These are phyloP conservation scores for Apodemia duryi DNA, from an alignment of 2,888 invertebrate species.

Conservation along the genomic window DNA sequence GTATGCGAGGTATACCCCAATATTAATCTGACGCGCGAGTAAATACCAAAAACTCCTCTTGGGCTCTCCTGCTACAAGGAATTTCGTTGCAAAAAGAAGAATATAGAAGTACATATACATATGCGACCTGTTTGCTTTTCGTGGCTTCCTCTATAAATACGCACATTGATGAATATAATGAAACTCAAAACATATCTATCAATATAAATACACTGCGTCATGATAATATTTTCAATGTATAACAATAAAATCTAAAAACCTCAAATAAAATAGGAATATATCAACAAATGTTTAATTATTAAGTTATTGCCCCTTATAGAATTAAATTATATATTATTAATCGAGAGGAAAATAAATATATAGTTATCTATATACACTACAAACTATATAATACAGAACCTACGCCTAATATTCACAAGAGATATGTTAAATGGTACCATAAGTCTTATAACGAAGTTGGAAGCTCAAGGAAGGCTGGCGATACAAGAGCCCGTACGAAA, in stretches of 20 bases:
- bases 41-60: too few species aligned
- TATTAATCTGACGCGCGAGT: too few species aligned
- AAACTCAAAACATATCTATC: not conserved
- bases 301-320: conserved; percentile 65
- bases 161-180: not conserved
- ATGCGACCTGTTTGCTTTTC: not conserved
- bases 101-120: not conserved
- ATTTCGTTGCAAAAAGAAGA: too few species aligned
- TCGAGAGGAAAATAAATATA: conserved; percentile 39
- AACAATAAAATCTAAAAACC: conserved; percentile 48
- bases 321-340: conserved; percentile 34
- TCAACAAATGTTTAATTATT: conserved; percentile 56
- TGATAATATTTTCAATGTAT: conserved; percentile 8
- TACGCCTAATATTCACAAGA: conserved; percentile 69
- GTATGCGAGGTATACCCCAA: too few species aligned
- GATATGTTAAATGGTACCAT: conserved; percentile 70
- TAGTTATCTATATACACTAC: conserved; percentile 61
- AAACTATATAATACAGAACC: conserved; percentile 69
- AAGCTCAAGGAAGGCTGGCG: conserved; percentile 18
- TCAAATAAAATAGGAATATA: conserved; percentile 56
- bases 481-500: conserved; percentile 8
- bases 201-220: not conserved
- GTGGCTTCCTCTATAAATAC: not conserved
- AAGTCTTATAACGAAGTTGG: conserved; percentile 64
- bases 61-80: too few species aligned